Conservation (phyloP, 2,797 vertebrate genomes). For the Alexandromys oeconomus region DNA sequence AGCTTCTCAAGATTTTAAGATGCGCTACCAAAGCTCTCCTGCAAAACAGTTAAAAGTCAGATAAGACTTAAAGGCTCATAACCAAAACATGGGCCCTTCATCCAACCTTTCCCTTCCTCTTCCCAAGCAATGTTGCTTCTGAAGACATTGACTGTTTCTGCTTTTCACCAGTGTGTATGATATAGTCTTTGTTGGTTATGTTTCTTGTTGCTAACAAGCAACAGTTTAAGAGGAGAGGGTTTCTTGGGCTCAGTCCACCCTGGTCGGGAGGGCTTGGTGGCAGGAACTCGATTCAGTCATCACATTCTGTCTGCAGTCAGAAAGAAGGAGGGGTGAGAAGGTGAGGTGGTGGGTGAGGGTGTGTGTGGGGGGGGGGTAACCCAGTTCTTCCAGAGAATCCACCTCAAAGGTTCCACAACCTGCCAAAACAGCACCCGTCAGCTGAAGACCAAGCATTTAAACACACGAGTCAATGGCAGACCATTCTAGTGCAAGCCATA, state of each 20-base stretch:
- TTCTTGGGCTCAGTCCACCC: background rate
- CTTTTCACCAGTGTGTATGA: background rate
- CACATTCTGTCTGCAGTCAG: background rate
- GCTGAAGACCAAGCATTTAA: background rate
- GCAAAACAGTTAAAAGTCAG: constrained; percentile 9
- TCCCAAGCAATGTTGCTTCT: background rate
- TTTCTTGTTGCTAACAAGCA: background rate
- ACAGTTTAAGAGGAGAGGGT: no score
- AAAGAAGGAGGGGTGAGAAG: background rate
- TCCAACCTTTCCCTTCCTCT: background rate
- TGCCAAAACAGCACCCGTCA: background rate
- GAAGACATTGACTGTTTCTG: background rate
- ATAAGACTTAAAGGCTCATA: background rate
- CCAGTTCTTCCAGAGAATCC: background rate
- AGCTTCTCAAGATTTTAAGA: background rate
- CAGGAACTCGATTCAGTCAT: no score
- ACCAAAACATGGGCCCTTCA: background rate
- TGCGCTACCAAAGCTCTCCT: background rate
- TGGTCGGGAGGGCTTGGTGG: background rate
- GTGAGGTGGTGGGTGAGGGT: background rate
- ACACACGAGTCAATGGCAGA: background rate
- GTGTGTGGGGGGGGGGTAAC: no score
- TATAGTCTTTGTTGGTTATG: background rate
- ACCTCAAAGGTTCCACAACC: background rate
- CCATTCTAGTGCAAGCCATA: background rate